phyloP scores from a whole-genome alignment of 2,888 invertebrate genomes.

The Drosophila lacicola region DNA sequence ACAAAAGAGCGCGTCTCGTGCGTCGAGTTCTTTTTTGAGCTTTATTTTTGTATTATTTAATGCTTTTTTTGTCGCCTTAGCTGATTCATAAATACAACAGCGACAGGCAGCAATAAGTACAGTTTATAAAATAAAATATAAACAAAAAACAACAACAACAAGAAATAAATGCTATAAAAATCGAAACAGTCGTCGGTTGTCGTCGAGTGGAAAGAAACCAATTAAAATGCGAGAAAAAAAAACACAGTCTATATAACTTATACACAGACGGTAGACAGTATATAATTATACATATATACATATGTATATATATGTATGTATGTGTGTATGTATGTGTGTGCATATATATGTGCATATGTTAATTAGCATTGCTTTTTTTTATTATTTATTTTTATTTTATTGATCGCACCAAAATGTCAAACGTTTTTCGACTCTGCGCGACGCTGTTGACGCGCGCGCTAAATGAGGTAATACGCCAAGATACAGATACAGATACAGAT shows the following conservation, averaged over 20 bases:
- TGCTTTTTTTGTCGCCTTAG: background rate
- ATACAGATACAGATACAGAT: conserved; percentile 22
- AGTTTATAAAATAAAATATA: conserved; percentile 64
- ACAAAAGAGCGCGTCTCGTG: conserved; percentile 45
- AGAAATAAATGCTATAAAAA: conserved; percentile 36
- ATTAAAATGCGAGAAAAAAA: conserved; percentile 65
- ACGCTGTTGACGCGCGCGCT: conserved; percentile 41
- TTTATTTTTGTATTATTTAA: background rate
- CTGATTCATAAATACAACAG: conserved; percentile 47
- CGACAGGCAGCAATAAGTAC: conserved; percentile 63
- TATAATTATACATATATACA: conserved; percentile 49
- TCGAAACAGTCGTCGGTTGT: conserved; percentile 65
- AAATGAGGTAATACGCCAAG: conserved; percentile 72
- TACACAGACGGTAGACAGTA: conserved; percentile 27
- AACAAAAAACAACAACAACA: conserved; percentile 25
- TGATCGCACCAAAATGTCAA: conserved; percentile 79
- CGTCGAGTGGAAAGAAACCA: conserved; percentile 77
- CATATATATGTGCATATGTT: conserved; percentile 62
- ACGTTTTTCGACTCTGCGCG: conserved; percentile 67
- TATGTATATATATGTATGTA: conserved; percentile 35
- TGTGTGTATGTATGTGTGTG: conserved; percentile 25
- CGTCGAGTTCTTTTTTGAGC: conserved; percentile 27
- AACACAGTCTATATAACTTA: conserved; percentile 26
- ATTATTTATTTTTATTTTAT: conserved; percentile 59
- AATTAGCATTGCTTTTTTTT: conserved; percentile 72